These are phyloP conservation scores for Gallinago jamesoni DNA, from an alignment of 2,113 vertebrate species.

Conservation along the genomic window DNA sequence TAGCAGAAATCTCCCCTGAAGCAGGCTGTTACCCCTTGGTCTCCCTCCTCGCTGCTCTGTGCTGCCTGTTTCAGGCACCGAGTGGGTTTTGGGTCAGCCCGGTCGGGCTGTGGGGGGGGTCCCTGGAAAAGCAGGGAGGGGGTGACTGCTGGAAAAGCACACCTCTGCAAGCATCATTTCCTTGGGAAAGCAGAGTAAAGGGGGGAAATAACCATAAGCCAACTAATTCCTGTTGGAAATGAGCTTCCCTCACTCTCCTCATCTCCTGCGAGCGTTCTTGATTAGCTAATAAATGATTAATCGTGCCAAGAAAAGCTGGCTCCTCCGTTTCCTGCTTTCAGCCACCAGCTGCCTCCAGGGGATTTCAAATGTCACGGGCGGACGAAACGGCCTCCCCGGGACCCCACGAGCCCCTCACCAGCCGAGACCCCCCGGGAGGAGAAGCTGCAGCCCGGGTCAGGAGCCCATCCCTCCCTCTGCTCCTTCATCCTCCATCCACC, in stretches of 20 bases:
- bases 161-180: neutral
- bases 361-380: neutral
- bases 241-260: slow-evolving; percentile 19
- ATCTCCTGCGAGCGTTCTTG: slow-evolving; percentile 45
- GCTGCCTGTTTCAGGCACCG: accelerated
- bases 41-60: neutral
- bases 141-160: neutral
- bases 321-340: slow-evolving; percentile 56
- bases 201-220: neutral
- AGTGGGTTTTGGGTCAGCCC: neutral
- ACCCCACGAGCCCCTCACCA: neutral
- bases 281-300: slow-evolving; percentile 70
- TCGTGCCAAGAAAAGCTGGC: slow-evolving; percentile 25
- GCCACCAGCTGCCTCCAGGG: slow-evolving; percentile 37
- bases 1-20: neutral
- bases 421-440: accelerated
- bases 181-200: slow-evolving; percentile 14
- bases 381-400: neutral
- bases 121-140: neutral
- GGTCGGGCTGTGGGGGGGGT: accelerated
- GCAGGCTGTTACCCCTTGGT: neutral
- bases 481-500: neutral
- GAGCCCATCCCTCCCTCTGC: neutral
- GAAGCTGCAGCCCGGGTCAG: neutral
- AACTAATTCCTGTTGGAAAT: slow-evolving; percentile 66